phyloP scores from a whole-genome alignment of 2,888 invertebrate genomes.

The Drosophila aldrichi region DNA sequence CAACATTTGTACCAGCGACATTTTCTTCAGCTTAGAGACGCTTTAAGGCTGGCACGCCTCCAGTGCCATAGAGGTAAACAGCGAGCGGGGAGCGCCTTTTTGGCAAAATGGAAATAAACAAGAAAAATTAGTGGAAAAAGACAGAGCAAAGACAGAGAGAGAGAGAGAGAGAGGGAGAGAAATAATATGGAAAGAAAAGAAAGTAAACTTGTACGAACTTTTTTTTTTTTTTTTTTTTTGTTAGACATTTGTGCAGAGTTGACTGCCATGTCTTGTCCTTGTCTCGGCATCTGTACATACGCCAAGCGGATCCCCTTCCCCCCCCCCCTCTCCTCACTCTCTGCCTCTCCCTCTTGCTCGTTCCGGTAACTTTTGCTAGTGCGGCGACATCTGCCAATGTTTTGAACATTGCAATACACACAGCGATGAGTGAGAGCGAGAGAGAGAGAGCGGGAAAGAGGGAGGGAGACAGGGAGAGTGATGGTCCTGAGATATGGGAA shows the following conservation, averaged over 20 bases:
- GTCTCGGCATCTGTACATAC: constrained; percentile 71
- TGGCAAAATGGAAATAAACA: constrained; percentile 34
- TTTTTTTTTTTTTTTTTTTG: constrained; percentile 33
- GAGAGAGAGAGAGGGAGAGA: not conserved
- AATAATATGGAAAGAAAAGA: constrained; percentile 23
- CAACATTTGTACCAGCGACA: constrained; percentile 13
- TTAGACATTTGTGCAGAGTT: constrained; percentile 47
- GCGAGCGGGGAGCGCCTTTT: not conserved
- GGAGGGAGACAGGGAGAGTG: not conserved
- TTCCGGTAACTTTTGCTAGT: constrained; percentile 69
- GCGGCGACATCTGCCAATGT: constrained; percentile 80
- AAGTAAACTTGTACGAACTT: constrained; percentile 68
- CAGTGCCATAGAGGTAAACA: not conserved
- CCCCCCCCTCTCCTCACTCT: constrained; percentile 4
- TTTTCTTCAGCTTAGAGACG: constrained; percentile 13
- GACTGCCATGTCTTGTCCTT: constrained; percentile 73
- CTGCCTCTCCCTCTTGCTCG: too few species aligned
- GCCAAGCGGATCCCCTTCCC: constrained; percentile 28
- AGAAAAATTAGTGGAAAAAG: constrained; percentile 53
- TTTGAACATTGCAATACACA: constrained; percentile 76
- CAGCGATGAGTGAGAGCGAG: not conserved
- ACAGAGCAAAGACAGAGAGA: constrained; percentile 15
- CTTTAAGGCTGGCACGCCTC: constrained; percentile 13
- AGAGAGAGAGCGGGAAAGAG: not conserved
- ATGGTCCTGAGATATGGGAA: constrained; percentile 25